Evolutionary conservation across 2,113 vertebrate species (phyloP), one percentile per base, ranked within the genome.

Genomic region (Hippocampus guttulatus): DNA sequence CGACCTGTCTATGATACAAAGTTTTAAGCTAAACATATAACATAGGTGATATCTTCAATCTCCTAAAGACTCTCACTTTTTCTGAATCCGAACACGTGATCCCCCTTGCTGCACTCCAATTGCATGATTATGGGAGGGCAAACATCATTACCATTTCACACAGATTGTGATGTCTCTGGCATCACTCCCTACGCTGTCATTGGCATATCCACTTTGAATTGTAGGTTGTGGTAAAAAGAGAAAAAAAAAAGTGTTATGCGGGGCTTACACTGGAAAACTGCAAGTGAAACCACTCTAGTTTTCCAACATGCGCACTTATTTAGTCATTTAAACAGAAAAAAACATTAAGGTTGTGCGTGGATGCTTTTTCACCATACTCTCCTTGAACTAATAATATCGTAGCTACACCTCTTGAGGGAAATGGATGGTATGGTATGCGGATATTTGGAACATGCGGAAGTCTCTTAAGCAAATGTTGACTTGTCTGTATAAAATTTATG

Each of bases 131-230:
- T 76, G 79, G 80, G 84, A 78, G 64, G 77, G 84, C 70, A 87
- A 86, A 88, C 84, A 88, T 91, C 89, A 90, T 90, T 87, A 88
- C 87, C 83, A 86, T 83, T 85, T 87, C 77, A 74, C 79, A 81
- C 81, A 83, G 78, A 77, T 80, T 77, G 81, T 73, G 75, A 75
- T 69, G 69, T 74, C 54, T 70, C 84, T 90, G 85, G 88, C 87
- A 88, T 77, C 80, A 67, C 54, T 85, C 88, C 87, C 85, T 78
- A 52, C 80, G 83, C 86, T 81, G 77, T 88, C 84, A 77, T 78
- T 88, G 89, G 89, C 83, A 91, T 71, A 71, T 51, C 67, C 71
- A 76, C 78, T 89, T 89, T 88, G 84, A 88, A 86, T 89, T 87
- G 86, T 91, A 84, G 85, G 27, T 61, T 33, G 88, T 90, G 82